Base-by-base conservation (phyloP, 2,888 invertebrate species). In the Lasioglossum oenotherae region DNA sequence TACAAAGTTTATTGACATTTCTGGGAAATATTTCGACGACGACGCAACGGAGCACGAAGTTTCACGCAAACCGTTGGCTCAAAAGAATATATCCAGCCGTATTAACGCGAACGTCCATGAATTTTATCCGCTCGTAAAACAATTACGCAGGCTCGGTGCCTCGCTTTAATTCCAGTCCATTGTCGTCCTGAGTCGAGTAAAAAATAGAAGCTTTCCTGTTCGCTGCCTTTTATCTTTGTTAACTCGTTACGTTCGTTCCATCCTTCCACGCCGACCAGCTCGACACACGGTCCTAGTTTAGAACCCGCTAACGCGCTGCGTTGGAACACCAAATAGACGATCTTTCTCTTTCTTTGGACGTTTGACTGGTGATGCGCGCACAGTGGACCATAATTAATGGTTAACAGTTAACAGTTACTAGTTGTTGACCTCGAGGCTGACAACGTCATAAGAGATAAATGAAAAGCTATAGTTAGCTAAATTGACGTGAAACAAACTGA, bases 71-170 rank as follows among this genome's bases (percentile, higher is more conserved):
- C 87, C 74, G 80, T 38, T 75, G 74, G 82, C 83, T 87, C 80
- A 71, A 89, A 86, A 86, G 84, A 81, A 90, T 87, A 85, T 81
- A 85, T 73, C 74, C 75, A 49, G 46, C 35, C 41, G 72, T 67
- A 81, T 81, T 80, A 81, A 49, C 73, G 73, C 23, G 72, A 72
- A 74, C 74, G 82, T 84, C 86, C 84, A 82, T 85, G 88, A 91
- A 91, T 90, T 92, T 89, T 87, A 92, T 91, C 83, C 84, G 86
- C 86, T 90, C 87, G 91, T 89, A 91, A 92, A 92, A 88, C 87
- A 91, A 91, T 92, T 92, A 91, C 85, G 82, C 83, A 53, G 84
- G 90, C 85, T 57, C 80, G 88, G 81, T 75, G 85, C 85, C 82
- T 80, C 84, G 89, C 86, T 89, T 90, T 90, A 89, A 91, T 90